These are phyloP conservation scores for Mythimna impura DNA, from an alignment of 2,888 invertebrate species.

Conservation along the genomic window DNA sequence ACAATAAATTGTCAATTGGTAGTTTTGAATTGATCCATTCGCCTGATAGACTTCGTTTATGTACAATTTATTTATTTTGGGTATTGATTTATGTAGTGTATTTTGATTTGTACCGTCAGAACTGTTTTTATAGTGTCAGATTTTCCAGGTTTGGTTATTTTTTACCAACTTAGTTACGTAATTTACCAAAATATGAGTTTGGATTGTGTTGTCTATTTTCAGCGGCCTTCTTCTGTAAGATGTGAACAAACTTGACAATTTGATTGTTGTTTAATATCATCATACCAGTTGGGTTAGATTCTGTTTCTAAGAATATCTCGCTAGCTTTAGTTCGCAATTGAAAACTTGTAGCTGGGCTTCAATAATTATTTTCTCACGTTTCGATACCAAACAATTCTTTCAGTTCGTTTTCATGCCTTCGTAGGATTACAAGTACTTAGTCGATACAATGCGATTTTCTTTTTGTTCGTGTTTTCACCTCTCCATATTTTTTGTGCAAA, in stretches of 20 bases:
- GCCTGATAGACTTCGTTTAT: slow-evolving; percentile 13
- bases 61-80: neutral
- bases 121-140: neutral
- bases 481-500: slow-evolving; percentile 29
- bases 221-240: neutral
- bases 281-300: neutral
- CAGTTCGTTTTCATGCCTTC: slow-evolving; percentile 8
- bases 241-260: neutral
- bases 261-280: neutral
- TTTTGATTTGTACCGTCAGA: neutral
- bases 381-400: slow-evolving; percentile 8
- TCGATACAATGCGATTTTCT: slow-evolving; percentile 22
- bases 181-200: neutral
- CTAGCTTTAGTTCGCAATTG: neutral
- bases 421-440: slow-evolving; percentile 11
- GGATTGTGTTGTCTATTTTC: neutral
- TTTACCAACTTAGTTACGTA: neutral
- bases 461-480: slow-evolving; percentile 15
- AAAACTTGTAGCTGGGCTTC: neutral
- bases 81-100: neutral
- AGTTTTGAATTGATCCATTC: slow-evolving; percentile 28
- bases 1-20: slow-evolving; percentile 42
- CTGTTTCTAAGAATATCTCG: slow-evolving; percentile 1
- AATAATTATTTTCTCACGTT: slow-evolving; percentile 12
- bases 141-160: too few species aligned